These are phyloP conservation scores for Theropithecus gelada DNA, from an alignment of 2,113 vertebrate genomes.

Conservation along the genomic window DNA sequence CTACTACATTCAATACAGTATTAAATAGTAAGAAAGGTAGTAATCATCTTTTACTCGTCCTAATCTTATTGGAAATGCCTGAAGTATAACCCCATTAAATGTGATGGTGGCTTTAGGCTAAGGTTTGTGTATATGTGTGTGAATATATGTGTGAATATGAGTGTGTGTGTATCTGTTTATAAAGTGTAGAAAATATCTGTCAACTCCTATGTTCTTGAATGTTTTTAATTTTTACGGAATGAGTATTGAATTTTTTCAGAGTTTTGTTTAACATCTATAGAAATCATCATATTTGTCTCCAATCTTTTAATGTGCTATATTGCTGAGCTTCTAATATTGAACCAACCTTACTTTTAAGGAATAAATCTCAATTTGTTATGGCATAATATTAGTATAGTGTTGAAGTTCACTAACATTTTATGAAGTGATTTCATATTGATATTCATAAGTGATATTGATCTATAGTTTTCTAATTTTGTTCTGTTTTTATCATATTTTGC, in stretches of 20 bases:
- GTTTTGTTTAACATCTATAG: background rate
- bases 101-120: background rate
- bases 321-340: background rate
- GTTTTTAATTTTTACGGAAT: background rate
- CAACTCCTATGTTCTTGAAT: background rate
- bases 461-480: background rate
- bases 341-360: background rate
- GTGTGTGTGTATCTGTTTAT: background rate
- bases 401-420: background rate
- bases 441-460: background rate
- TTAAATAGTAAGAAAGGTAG: background rate
- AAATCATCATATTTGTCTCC: conserved; percentile 4
- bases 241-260: background rate
- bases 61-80: background rate
- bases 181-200: background rate
- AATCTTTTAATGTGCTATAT: background rate
- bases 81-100: background rate
- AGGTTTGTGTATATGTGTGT: background rate
- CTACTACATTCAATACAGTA: background rate
- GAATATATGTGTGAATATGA: background rate
- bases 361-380: background rate
- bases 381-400: background rate
- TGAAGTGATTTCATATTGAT: background rate
- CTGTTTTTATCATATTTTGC: background rate
- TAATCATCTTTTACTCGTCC: background rate